phyloP scores from a whole-genome alignment of 2,113 vertebrate genomes.

The Gasterosteus nipponicus region DNA sequence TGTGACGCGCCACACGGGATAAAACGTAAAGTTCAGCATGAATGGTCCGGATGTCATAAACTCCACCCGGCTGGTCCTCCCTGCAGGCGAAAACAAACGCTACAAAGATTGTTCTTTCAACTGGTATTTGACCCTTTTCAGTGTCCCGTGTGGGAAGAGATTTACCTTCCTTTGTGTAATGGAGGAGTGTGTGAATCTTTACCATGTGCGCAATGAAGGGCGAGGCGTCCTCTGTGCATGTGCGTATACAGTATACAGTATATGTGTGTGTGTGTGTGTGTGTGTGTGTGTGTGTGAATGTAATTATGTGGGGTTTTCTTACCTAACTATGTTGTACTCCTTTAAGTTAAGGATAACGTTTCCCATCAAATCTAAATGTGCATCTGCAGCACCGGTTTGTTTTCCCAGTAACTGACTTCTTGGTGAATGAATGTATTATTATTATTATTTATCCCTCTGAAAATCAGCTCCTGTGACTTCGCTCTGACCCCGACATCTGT shows the following conservation, averaged over 20 bases:
- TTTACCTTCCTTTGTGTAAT: too few species aligned
- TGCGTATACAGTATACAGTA: neutral
- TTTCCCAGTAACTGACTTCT: neutral
- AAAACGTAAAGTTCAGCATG: neutral
- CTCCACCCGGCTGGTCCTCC: neutral
- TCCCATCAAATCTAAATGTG: slow-evolving; percentile 13
- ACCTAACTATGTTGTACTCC: neutral
- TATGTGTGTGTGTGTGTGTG: neutral
- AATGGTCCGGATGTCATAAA: slow-evolving; percentile 1
- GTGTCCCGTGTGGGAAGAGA: too few species aligned
- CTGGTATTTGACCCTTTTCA: slow-evolving; percentile 18
- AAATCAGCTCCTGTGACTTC: slow-evolving; percentile 21
- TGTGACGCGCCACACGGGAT: neutral
- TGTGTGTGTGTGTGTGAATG: neutral
- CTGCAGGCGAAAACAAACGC: neutral
- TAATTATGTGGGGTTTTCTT: too few species aligned
- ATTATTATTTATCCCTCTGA: neutral
- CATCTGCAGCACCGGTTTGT: slow-evolving; percentile 22
- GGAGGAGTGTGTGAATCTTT: slow-evolving; percentile 11
- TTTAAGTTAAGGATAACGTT: neutral
- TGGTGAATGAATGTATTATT: neutral
- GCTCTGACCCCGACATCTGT: slow-evolving; percentile 37
- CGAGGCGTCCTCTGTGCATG: slow-evolving; percentile 2
- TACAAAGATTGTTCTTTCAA: neutral
- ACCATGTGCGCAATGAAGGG: slow-evolving; percentile 29